These are phyloP conservation scores for Nemopilema nomurai DNA, from an alignment of 30 jellyfish, hydroid and myxozoan species.

Conservation along the genomic window DNA sequence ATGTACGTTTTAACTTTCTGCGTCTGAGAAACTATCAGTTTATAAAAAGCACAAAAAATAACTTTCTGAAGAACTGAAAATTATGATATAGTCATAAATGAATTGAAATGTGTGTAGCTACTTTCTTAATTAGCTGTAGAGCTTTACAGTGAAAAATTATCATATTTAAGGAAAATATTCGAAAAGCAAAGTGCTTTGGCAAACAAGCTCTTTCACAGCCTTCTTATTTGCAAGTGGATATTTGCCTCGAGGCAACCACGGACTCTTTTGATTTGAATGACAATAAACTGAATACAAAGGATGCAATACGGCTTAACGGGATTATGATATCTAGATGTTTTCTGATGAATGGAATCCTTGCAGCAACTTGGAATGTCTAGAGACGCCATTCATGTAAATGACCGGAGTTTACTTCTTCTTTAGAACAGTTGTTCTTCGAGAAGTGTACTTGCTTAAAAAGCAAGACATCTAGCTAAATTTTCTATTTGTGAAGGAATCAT, in stretches of 20 bases:
- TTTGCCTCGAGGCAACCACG: neutral
- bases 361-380: neutral
- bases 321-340: too few species aligned
- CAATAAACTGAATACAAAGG: neutral
- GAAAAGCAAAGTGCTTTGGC: neutral
- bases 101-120: neutral
- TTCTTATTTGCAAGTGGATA: neutral
- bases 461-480: neutral
- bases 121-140: neutral
- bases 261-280: neutral
- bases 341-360: neutral
- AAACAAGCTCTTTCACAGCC: neutral
- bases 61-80: neutral
- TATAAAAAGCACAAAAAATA: neutral
- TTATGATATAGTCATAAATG: neutral
- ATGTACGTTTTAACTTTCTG: too few species aligned
- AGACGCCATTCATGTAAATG: neutral
- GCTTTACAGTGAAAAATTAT: neutral
- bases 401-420: neutral
- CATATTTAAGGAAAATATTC: too few species aligned
- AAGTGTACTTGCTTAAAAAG: too few species aligned
- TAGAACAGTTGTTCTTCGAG: neutral
- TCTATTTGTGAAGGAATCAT: neutral
- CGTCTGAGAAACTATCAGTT: too few species aligned
- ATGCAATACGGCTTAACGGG: too few species aligned